These are phyloP conservation scores for Eurytoma californica DNA, from an alignment of 2,888 invertebrate genomes.

Conservation along the genomic window DNA sequence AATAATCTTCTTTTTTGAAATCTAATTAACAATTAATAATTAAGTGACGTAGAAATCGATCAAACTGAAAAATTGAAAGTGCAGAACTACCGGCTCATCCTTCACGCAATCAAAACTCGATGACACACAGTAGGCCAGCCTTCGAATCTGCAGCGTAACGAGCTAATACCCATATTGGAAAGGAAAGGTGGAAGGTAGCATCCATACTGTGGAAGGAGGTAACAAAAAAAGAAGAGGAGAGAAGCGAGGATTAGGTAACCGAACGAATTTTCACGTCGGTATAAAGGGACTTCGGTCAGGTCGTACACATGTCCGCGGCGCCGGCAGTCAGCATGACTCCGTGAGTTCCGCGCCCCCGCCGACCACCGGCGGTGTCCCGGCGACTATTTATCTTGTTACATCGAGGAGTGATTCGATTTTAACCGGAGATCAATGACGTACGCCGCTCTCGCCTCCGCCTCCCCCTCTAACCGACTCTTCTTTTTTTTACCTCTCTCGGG, in stretches of 20 bases:
- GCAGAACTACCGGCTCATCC: too few relatives aligned
- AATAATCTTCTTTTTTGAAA: too few relatives aligned
- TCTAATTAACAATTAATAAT: too few relatives aligned
- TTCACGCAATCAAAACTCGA: too few relatives aligned
- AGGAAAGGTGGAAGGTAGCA: neutral
- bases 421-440: constrained; percentile 68
- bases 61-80: too few relatives aligned
- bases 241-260: neutral
- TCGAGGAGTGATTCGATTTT: constrained; percentile 68
- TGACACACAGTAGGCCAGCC: too few relatives aligned
- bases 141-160: too few relatives aligned
- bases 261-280: constrained; percentile 55
- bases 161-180: neutral
- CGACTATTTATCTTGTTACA: constrained; percentile 72
- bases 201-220: neutral
- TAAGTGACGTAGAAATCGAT: too few relatives aligned
- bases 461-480: neutral
- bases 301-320: constrained; percentile 52
- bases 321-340: constrained; percentile 64
- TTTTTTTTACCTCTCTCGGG: neutral
- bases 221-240: constrained; percentile 15
- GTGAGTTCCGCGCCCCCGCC: constrained; percentile 61
- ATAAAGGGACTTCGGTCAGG: constrained; percentile 24
- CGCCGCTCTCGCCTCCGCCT: constrained; percentile 39
- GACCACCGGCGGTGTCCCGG: constrained; percentile 65